These are phyloP conservation scores for Alces alces DNA, from an alignment of 2,113 vertebrate species.

Conservation along the genomic window DNA sequence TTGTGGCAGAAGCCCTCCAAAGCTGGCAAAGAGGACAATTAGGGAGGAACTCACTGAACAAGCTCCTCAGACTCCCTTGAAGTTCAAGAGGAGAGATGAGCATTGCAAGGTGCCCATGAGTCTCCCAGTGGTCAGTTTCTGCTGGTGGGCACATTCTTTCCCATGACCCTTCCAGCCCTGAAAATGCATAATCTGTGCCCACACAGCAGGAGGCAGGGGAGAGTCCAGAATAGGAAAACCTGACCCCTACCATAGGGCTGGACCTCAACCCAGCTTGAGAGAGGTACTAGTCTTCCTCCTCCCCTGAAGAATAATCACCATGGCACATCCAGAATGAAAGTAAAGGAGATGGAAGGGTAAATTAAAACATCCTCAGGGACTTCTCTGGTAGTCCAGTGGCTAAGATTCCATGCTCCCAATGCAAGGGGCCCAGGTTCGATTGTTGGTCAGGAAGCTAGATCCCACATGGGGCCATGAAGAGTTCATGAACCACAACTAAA, in stretches of 20 bases:
- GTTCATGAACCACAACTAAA: neutral
- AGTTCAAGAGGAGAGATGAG: neutral
- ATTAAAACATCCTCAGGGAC: neutral
- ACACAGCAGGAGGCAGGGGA: neutral
- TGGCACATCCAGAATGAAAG: neutral
- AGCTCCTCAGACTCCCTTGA: neutral
- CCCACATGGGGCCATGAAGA: accelerated
- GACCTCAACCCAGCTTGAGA: too few species aligned
- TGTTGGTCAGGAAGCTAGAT: neutral
- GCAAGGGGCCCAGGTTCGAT: neutral
- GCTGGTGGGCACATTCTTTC: neutral
- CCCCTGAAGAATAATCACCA: neutral
- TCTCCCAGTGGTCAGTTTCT: neutral
- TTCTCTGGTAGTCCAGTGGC: neutral
- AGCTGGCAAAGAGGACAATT: neutral
- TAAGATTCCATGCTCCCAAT: neutral
- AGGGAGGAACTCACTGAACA: neutral
- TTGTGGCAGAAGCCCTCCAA: neutral
- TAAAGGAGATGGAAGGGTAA: neutral
- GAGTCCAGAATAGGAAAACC: neutral
- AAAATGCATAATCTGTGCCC: neutral
- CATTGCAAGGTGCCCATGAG: too few species aligned
- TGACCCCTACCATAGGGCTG: neutral
- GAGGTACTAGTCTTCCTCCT: neutral
- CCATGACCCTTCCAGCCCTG: neutral